phyloP scores from a whole-genome alignment of 1,140 invertebrate species.

The Saccostrea echinata region DNA sequence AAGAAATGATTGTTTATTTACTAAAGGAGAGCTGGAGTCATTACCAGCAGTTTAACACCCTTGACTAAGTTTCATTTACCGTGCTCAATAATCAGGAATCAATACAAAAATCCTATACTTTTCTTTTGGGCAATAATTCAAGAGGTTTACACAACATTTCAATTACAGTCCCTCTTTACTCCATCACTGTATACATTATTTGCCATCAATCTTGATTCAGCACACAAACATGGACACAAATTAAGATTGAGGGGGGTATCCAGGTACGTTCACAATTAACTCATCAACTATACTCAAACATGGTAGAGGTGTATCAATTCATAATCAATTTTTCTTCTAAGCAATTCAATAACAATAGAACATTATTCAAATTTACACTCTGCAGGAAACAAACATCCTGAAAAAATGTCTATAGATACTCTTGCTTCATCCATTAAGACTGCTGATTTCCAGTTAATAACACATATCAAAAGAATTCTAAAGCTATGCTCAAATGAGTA shows the following conservation, averaged over 20 bases:
- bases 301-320: background rate
- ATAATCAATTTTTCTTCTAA: background rate
- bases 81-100: background rate
- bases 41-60: background rate
- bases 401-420: too few relatives aligned
- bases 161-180: background rate
- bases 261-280: background rate
- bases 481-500: too few relatives aligned
- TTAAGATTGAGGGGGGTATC: background rate
- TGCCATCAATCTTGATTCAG: background rate
- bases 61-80: background rate
- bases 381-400: too few relatives aligned
- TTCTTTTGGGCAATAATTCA: background rate
- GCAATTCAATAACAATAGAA: background rate
- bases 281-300: background rate
- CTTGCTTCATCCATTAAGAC: too few relatives aligned
- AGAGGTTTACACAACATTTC: constrained; percentile 29
- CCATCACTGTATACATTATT: constrained; percentile 12
- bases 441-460: too few relatives aligned
- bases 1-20: background rate
- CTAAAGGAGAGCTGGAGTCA: background rate
- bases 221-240: background rate
- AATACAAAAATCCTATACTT: background rate
- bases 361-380: background rate
- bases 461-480: too few relatives aligned